Evolutionary conservation across 2,113 vertebrate species (phyloP).

Genomic region (Heloderma charlesbogerti): DNA sequence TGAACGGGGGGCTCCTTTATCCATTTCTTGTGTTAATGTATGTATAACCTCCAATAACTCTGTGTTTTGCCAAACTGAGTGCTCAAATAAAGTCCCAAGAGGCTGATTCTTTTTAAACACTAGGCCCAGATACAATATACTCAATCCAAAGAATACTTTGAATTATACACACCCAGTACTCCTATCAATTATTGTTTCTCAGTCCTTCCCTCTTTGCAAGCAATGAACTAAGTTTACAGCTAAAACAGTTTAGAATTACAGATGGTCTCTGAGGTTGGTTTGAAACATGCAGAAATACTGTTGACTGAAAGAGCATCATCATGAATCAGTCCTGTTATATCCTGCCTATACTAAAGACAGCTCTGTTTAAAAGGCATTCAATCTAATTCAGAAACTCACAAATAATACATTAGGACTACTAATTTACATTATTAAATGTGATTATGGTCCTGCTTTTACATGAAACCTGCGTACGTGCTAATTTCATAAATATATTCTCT

Average conservation of each 20-base stretch:
- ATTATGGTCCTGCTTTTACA: constrained; percentile 50
- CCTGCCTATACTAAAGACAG: background rate
- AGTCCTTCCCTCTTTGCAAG: background rate
- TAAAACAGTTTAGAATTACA: background rate
- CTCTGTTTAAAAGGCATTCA: background rate
- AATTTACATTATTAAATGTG: constrained; percentile 25
- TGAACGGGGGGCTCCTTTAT: background rate
- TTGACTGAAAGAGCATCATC: rapidly evolving
- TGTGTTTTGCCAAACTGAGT: background rate
- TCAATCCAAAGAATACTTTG: too few species aligned
- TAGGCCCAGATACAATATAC: too few species aligned
- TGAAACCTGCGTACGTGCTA: background rate
- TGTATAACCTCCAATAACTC: background rate
- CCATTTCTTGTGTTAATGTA: background rate
- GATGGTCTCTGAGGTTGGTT: background rate
- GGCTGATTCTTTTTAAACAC: background rate
- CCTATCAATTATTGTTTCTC: background rate
- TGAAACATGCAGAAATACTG: background rate
- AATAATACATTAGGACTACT: background rate
- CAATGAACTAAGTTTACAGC: background rate
- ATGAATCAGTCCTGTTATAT: background rate
- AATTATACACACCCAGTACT: background rate
- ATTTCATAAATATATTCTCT: constrained; percentile 33
- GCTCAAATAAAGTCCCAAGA: background rate
- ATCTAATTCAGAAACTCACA: background rate